Evolutionary conservation across 37 sponge, comb jelly and placozoan species (phyloP).

Genomic region (Bolinopsis microptera): DNA sequence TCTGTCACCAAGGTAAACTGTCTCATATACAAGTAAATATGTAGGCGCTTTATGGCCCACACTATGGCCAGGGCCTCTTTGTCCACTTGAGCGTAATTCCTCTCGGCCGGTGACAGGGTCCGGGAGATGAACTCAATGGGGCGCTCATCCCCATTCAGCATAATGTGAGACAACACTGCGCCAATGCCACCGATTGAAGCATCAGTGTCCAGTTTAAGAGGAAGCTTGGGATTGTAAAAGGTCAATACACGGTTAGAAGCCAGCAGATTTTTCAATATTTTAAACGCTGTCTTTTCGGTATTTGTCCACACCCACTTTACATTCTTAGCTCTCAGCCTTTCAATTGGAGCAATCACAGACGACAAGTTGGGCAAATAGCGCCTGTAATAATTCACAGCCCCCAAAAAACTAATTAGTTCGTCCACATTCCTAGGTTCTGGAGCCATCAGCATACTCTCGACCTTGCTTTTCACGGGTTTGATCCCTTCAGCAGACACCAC

Average conservation of each 20-base stretch:
- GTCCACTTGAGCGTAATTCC: constrained; percentile 28
- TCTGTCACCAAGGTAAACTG: constrained; percentile 42
- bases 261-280: neutral
- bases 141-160: neutral
- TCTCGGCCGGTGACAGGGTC: neutral
- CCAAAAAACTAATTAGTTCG: neutral
- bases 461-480: neutral
- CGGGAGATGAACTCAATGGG: constrained; percentile 51
- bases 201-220: neutral
- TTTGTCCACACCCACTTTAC: neutral
- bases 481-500: neutral
- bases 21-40: constrained; percentile 33
- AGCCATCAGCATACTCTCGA: neutral
- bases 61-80: constrained; percentile 68
- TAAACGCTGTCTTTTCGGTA: neutral
- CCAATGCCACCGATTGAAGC: neutral
- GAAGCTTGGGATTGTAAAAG: neutral
- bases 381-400: neutral
- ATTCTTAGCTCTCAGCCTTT: neutral
- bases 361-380: neutral
- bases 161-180: too few relatives aligned
- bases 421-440: neutral
- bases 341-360: constrained; percentile 1
- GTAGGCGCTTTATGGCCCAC: constrained; percentile 46
- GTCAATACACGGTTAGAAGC: neutral